These are phyloP conservation scores for Harmothoe impar DNA, from an alignment of 2,888 invertebrate species.

Conservation along the genomic window DNA sequence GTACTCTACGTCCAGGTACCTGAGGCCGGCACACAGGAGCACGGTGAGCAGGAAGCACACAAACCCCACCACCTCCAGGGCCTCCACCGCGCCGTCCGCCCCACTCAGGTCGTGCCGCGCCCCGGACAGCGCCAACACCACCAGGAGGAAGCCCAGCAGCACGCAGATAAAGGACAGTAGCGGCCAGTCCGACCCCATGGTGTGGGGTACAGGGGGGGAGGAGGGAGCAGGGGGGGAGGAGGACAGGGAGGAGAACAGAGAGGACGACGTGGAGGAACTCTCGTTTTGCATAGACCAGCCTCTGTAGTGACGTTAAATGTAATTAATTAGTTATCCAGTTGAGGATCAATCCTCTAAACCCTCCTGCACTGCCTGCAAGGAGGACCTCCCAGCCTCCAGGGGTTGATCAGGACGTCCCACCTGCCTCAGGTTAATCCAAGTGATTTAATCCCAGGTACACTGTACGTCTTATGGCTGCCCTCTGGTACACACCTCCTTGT, in stretches of 20 bases:
- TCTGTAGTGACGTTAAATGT: neutral
- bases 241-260: neutral
- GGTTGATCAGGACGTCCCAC: too few relatives aligned
- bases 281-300: neutral
- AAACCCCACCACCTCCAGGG: constrained; percentile 51
- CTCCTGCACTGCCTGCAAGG: too few relatives aligned
- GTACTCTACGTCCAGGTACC: constrained; percentile 48
- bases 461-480: too few relatives aligned
- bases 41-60: constrained; percentile 32
- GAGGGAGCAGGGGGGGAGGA: neutral
- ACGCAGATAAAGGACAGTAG: constrained; percentile 31
- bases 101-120: constrained; percentile 48
- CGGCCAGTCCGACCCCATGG: constrained; percentile 37
- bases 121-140: constrained; percentile 29
- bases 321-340: too few relatives aligned
- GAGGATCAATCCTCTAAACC: too few relatives aligned
- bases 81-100: constrained; percentile 50
- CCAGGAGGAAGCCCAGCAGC: constrained; percentile 46
- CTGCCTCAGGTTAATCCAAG: too few relatives aligned
- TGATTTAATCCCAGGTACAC: too few relatives aligned
- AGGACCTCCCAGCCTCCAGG: too few relatives aligned
- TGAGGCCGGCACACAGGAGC: neutral
- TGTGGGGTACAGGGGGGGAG: neutral
- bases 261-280: neutral
- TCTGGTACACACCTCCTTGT: too few relatives aligned